These are phyloP conservation scores for Allacma fusca DNA, from an alignment of 2,888 invertebrate genomes.

Conservation along the genomic window DNA sequence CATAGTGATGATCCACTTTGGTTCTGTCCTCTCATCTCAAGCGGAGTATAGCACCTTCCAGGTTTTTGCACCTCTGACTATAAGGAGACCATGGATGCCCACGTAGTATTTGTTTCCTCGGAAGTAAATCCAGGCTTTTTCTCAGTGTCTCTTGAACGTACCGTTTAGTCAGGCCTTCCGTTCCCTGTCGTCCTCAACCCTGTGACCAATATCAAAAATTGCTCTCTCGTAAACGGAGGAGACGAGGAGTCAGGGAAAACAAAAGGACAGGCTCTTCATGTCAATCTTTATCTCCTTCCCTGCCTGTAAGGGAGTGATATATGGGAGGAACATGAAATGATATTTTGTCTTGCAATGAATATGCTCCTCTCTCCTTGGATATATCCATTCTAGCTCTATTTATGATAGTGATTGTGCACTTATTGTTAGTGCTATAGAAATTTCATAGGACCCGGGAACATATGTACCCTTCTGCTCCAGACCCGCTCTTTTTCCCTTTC, in stretches of 20 bases:
- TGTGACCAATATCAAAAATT: constrained; percentile 8
- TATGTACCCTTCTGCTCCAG: no score
- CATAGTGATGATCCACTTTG: constrained; percentile 35
- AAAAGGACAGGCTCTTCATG: background rate
- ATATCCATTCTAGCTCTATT: no score
- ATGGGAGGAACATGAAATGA: no score
- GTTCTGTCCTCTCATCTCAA: constrained; percentile 20
- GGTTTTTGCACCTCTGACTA: background rate
- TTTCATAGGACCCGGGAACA: no score
- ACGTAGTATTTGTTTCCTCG: constrained; percentile 1
- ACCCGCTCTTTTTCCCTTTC: no score
- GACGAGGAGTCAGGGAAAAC: constrained; percentile 7
- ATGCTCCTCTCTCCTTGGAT: no score
- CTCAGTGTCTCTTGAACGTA: background rate
- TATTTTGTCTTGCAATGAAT: no score
- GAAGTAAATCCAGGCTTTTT: constrained; percentile 20
- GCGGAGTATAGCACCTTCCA: background rate
- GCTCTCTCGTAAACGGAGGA: background rate
- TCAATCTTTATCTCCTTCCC: no score
- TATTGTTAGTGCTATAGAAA: no score
- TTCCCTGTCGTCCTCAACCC: background rate
- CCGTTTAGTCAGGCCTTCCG: background rate
- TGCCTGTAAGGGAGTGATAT: no score
- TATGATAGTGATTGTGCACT: no score
- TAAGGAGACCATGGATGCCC: background rate